Evolutionary conservation across 2,888 invertebrate genomes (phyloP), one percentile per base, ranked within the genome.

Genomic region (Teleiodes luculella): DNA sequence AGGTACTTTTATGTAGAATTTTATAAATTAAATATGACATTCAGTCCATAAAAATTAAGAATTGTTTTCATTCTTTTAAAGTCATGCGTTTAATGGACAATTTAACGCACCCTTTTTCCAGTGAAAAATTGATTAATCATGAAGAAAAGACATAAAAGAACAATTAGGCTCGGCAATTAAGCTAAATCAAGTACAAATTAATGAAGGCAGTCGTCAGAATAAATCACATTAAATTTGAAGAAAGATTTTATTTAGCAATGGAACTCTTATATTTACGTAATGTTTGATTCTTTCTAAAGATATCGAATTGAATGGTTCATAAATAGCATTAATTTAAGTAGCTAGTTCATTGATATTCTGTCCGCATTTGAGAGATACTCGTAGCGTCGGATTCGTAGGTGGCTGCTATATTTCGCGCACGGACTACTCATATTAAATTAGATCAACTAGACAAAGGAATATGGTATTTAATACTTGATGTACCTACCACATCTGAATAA

Each of bases 91-190:
- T 49, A 31, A 49, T 49, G 36, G 49, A 24, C 36, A 20, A 13
- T 36, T 45, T 13, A 28, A 49, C 3, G 16, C 4, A 37, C 24
- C 36, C 36, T 28, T n/a, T 49, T 6, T 4, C 36, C 24, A 37
- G 14, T 20, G 13, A 36, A 49, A 49, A 36, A n/a, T 13, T 49
- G 36, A 48, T 49, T 49, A 36, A 49, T 36, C 10, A 37, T 14
- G 35, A 36, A 36, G 24, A 37, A 49, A 24, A 49, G 37, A 18
- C 16, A 49, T 49, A 49, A 49, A 49, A 37, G 49, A 36, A 37
- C 36, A 49, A 49, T 49, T 49, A 49, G 13, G 10, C 36, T 2
- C 10, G 24, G 49, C 36, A 8, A 24, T 49, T 36, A 37, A 35
- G 37, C 13, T 18, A 24, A 43, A 39, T 39, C 39, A 39, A 39